phyloP scores from a whole-genome alignment of 1,140 invertebrate genomes.

The Tetramorium alpestre region DNA sequence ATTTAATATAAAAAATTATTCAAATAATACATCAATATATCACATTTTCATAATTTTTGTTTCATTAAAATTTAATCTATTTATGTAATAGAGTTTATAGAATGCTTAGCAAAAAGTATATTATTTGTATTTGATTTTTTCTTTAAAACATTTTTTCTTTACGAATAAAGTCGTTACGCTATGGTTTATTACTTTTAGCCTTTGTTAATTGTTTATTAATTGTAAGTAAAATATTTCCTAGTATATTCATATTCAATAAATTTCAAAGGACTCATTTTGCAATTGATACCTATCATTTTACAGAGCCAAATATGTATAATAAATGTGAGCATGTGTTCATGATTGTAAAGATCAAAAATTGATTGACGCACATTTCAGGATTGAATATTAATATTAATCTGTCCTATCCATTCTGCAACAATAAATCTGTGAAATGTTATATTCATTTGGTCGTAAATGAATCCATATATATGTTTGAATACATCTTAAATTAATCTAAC shows the following conservation, averaged over 20 bases:
- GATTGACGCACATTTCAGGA: background rate
- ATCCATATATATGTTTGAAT: background rate
- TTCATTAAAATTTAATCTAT: background rate
- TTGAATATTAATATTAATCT: conserved; percentile 7
- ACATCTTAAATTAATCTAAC: background rate
- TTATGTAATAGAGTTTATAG: background rate
- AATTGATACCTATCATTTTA: background rate
- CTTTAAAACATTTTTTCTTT: background rate
- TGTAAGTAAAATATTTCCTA: background rate
- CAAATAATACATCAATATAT: background rate
- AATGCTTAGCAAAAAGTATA: background rate
- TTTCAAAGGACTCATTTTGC: background rate
- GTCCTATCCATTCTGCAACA: background rate
- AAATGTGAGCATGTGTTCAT: background rate
- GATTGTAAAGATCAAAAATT: background rate
- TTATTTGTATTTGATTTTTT: background rate
- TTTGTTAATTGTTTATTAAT: too few species aligned
- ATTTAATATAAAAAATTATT: background rate
- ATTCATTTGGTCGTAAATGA: background rate
- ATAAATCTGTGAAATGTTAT: background rate
- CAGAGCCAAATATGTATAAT: background rate
- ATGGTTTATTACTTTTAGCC: background rate
- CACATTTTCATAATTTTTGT: background rate
- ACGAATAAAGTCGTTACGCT: background rate
- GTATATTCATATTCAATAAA: background rate